Evolutionary conservation across 2,888 invertebrate genomes (phyloP), one percentile per base, ranked within the genome.

Genomic region (Amphimallon solstitiale): DNA sequence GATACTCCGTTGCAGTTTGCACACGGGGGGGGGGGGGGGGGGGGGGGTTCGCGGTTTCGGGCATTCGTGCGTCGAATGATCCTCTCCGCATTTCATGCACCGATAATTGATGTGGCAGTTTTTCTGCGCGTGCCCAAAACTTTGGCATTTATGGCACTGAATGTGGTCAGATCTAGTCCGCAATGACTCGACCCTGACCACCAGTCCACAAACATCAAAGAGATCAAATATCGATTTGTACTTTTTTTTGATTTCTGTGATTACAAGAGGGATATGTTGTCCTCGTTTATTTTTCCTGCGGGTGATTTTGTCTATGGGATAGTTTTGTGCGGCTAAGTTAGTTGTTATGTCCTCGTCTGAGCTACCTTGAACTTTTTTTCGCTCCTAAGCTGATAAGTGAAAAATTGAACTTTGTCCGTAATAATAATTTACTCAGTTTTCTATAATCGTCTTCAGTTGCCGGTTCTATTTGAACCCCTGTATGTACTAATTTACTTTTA

Each of bases 161-260:
- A 38, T 23, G 2, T 23, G 21, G 4, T 2, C n/a, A 19, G 5
- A 17, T 7, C 45, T 15, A 29, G 19, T n/a, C n/a, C n/a, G n/a
- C n/a, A n/a, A n/a, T n/a, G n/a, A n/a, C 7, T 60, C 34, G 2
- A 34, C 21, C 14, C 10, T 43, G 2, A 46, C 15, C 10, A 10
- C 2, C 2, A 60, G 7, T 19, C 70, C 73, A 48, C 75, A 74
- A 1, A 81, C 80, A 12, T 77, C 70, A 0, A 74, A 73, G 67
- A 76, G 72, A 64, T 76, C 70, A 34, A 43, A 60, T 9, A 66
- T 52, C 21, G 48, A 40, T 23, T 43, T 56, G 23, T 59, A 60
- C 14, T 65, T 49, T 6, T 79, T 79, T n/a, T 82, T 77, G 1
- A 83, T 77, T 19, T 74, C 79, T 14, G 82, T 67, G 17, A 81